Percentiles rank a stretch among this genome's conserved stretches.
These are phyloP conservation scores for Aeoliscus strigatus DNA, from an alignment of 2,797 vertebrate genomes.

Conservation along the genomic window DNA sequence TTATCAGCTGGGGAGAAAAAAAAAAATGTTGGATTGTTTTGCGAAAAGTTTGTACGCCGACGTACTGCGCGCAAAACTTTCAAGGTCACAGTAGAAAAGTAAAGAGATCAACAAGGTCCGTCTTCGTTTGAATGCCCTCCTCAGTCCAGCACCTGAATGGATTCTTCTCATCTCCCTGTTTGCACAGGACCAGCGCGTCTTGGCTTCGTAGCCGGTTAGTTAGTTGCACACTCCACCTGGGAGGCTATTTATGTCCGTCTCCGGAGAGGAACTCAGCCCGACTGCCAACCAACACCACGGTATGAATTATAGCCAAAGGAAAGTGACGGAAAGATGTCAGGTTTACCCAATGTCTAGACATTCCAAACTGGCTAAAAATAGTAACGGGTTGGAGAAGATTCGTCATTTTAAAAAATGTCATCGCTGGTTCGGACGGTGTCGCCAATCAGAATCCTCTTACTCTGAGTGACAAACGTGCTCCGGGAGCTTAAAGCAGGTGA, in stretches of 20 bases:
- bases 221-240: conserved; percentile 63
- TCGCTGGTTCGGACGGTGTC: too few species aligned
- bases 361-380: conserved; percentile 14
- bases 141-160: conserved; percentile 37
- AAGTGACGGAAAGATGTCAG: conserved; percentile 18
- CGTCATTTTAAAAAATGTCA: too few species aligned
- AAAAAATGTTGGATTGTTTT: conserved; percentile 44
- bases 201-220: conserved; percentile 67
- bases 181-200: conserved; percentile 44
- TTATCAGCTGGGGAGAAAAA: conserved; percentile 57
- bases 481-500: conserved; percentile 49
- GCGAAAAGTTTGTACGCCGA: conserved; percentile 50
- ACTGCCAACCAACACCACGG: conserved; percentile 53
- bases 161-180: conserved; percentile 42
- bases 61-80: conserved; percentile 52
- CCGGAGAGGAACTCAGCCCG: conserved; percentile 51
- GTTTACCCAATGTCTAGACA: conserved; percentile 16
- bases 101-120: conserved; percentile 40
- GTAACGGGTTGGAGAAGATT: too few species aligned
- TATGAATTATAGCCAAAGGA: conserved; percentile 45
- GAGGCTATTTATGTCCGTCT: conserved; percentile 64
- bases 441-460: too few species aligned
- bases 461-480: too few species aligned
- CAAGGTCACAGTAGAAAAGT: conserved; percentile 46
- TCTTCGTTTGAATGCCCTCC: conserved; percentile 38